Evolutionary conservation across 2,113 vertebrate species (phyloP).

Genomic region (Cariama cristata): DNA sequence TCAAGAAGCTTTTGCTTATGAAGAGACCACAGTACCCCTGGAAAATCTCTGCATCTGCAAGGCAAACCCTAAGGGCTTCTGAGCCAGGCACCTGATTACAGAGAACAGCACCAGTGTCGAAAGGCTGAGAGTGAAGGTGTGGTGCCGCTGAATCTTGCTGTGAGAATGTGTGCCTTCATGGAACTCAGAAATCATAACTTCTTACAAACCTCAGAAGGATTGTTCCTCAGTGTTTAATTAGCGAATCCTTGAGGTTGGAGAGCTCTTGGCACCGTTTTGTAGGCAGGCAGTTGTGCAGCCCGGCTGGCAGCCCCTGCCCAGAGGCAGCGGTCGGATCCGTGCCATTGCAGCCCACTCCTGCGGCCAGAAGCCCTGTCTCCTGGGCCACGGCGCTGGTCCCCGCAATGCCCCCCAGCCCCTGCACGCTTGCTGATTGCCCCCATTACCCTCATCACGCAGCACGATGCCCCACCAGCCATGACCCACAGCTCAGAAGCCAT

Average conservation of each 20-base stretch:
- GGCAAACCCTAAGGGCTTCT: not conserved
- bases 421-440: fast-evolving
- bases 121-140: not conserved
- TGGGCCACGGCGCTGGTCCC: not conserved
- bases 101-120: not conserved
- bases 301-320: not conserved
- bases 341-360: not conserved
- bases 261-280: not conserved
- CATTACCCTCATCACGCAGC: no score
- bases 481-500: not conserved
- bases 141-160: not conserved
- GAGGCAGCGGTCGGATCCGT: not conserved
- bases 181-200: not conserved
- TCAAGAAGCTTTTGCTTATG: not conserved
- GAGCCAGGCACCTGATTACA: not conserved
- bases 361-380: not conserved
- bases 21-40: not conserved
- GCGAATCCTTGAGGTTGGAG: no score
- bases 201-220: not conserved
- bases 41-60: not conserved
- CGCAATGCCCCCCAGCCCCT: not conserved
- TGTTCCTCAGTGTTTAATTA: not conserved
- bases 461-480: fast-evolving
- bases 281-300: not conserved
- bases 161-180: not conserved